These are phyloP conservation scores for Drosophila falleni DNA, from an alignment of 2,888 invertebrate species.

Conservation along the genomic window DNA sequence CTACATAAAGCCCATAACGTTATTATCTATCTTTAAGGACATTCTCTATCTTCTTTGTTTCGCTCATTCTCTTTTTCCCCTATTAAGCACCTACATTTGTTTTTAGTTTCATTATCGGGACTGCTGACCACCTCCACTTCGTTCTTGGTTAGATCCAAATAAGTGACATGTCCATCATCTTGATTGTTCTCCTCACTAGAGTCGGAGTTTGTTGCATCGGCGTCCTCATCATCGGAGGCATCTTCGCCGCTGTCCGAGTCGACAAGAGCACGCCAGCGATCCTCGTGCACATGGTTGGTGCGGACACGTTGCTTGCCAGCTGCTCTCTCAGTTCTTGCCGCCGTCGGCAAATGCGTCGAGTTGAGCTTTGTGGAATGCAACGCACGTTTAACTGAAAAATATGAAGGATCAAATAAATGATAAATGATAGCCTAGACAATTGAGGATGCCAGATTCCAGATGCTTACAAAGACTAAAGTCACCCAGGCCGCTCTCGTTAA, in stretches of 20 bases:
- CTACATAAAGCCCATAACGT: not conserved
- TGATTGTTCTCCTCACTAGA: slow-evolving; percentile 18
- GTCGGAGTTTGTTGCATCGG: slow-evolving; percentile 57
- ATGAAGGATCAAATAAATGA: not conserved
- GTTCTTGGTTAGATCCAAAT: slow-evolving; percentile 81
- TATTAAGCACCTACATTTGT: slow-evolving; percentile 1
- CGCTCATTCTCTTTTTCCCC: not conserved
- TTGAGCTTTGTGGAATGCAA: slow-evolving; percentile 73
- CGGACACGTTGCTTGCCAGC: slow-evolving; percentile 12
- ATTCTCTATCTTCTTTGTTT: not conserved
- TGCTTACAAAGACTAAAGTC: slow-evolving; percentile 83
- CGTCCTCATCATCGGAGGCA: slow-evolving; percentile 80
- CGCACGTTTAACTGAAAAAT: slow-evolving; percentile 43
- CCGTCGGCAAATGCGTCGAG: slow-evolving; percentile 77
- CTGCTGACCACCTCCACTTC: slow-evolving; percentile 72
- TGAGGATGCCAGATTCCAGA: accelerated
- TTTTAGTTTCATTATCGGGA: slow-evolving; percentile 14
- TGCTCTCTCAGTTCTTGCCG: slow-evolving; percentile 22
- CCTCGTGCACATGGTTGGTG: slow-evolving; percentile 57
- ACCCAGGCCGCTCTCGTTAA: slow-evolving; percentile 74
- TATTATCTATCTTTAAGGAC: not conserved
- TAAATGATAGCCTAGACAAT: no score
- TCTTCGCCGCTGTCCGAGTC: slow-evolving; percentile 68
- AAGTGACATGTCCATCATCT: slow-evolving; percentile 64
- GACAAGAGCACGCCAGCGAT: slow-evolving; percentile 70